Conservation (phyloP, 2,888 invertebrate species). For the Didymodactylos carnosus region DNA sequence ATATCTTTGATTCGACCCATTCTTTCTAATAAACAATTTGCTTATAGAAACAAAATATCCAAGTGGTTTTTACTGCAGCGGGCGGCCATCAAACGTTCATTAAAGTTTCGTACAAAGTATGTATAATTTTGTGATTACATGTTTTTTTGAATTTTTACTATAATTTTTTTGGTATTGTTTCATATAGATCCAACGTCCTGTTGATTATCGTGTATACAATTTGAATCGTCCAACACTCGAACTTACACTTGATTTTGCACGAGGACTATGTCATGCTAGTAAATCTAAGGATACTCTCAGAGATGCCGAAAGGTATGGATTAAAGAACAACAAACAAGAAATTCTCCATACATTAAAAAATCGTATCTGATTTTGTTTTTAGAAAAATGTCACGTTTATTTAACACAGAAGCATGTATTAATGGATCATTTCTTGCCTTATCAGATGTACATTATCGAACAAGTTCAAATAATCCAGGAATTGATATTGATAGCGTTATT, state of each 20-base stretch:
- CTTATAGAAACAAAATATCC: too few species aligned
- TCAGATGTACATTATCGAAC: slow-evolving; percentile 19
- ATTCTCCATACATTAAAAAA: too few species aligned
- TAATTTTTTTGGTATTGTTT: neutral
- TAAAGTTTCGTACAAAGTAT: neutral
- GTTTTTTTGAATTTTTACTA: neutral
- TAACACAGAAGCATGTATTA: slow-evolving; percentile 55
- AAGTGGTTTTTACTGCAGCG: slow-evolving; percentile 42
- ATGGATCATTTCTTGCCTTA: slow-evolving; percentile 55
- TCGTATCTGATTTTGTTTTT: too few species aligned
- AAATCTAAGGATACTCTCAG: neutral
- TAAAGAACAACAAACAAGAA: neutral
- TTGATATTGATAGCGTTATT: slow-evolving; percentile 1
- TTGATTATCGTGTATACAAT: neutral
- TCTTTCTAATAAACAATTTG: too few species aligned
- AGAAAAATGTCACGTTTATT: neutral
- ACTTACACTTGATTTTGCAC: neutral
- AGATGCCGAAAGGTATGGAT: neutral
- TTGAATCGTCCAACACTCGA: neutral
- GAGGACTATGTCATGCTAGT: neutral
- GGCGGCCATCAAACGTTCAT: slow-evolving; percentile 76
- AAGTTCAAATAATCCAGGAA: slow-evolving; percentile 7
- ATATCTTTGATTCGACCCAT: too few species aligned
- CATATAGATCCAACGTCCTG: neutral
- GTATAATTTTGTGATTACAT: too few species aligned